Evolutionary conservation across 2,888 invertebrate species (phyloP).

Genomic region (Drosophila mulleri): DNA sequence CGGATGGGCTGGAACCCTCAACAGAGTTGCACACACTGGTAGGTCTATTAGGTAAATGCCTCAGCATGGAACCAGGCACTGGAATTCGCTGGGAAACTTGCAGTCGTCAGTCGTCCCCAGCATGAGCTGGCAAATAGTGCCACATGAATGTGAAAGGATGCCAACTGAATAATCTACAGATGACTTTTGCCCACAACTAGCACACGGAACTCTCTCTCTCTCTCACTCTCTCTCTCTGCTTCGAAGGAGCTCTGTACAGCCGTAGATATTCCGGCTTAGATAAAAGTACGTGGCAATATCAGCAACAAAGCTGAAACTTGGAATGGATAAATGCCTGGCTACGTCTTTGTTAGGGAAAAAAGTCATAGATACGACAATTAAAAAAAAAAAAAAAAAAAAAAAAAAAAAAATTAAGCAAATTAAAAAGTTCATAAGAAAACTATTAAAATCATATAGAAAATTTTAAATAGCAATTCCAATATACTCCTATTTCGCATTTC

Average conservation of each 20-base stretch:
- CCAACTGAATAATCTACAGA: slow-evolving; percentile 28
- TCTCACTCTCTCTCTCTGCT: neutral
- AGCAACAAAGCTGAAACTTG: too few relatives aligned
- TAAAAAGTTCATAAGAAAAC: too few relatives aligned
- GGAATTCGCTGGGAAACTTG: slow-evolving; percentile 54
- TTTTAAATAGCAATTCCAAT: too few relatives aligned
- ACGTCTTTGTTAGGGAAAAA: too few relatives aligned
- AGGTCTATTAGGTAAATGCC: slow-evolving; percentile 55
- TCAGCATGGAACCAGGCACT: neutral
- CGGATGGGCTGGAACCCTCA: slow-evolving; percentile 34
- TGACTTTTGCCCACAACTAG: slow-evolving; percentile 28
- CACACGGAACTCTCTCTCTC: too few relatives aligned
- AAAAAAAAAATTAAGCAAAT: too few relatives aligned
- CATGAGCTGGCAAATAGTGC: slow-evolving; percentile 49
- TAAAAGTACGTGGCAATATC: too few relatives aligned
- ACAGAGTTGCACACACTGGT: slow-evolving; percentile 51
- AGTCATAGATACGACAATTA: too few relatives aligned
- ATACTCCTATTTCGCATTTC: too few relatives aligned
- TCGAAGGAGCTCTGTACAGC: neutral
- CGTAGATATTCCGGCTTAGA: neutral
- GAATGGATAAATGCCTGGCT: too few relatives aligned
- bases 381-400: too few relatives aligned
- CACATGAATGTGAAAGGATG: slow-evolving; percentile 35
- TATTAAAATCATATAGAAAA: too few relatives aligned
- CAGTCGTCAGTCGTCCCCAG: slow-evolving; percentile 12